A percentile compares a stretch with the other conserved stretches of the same genome.
Conservation (phyloP, 1,140 invertebrate genomes). For the Plodia interpunctella region DNA sequence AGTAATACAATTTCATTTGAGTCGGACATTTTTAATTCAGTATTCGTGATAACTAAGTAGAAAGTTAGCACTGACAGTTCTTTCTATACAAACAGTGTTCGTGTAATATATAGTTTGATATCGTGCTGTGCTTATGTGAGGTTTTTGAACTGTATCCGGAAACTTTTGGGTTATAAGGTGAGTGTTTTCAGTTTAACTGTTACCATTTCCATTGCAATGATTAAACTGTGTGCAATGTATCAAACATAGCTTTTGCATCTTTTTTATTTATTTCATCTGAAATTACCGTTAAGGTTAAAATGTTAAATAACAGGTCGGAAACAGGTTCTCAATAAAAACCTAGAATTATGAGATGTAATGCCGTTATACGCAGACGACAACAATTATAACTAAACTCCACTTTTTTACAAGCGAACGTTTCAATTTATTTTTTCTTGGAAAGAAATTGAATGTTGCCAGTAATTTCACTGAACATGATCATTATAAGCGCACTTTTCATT, state of each 20-base stretch:
- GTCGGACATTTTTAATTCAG: conserved; percentile 2
- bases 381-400: conserved; percentile 5
- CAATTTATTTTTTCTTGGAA: not conserved
- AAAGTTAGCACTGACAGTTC: conserved; percentile 34
- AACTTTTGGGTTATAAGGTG: conserved; percentile 39
- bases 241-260: not conserved
- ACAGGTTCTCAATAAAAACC: not conserved
- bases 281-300: not conserved
- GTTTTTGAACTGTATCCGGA: conserved; percentile 42
- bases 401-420: not conserved
- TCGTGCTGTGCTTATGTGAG: conserved; percentile 35
- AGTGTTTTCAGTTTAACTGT: conserved; percentile 24
- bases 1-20: not conserved
- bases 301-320: not conserved
- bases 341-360: not conserved
- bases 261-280: no score
- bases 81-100: conserved; percentile 29
- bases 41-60: conserved; percentile 21
- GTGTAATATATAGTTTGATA: conserved; percentile 30
- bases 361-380: not conserved
- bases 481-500: conserved; percentile 12
- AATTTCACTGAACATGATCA: conserved; percentile 13
- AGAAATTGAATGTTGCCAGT: conserved; percentile 7
- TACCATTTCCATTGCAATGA: not conserved
- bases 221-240: not conserved